A percentile compares a stretch with the other conserved stretches of the same genome.
phyloP scores from a whole-genome alignment of 2,888 invertebrate genomes.

The Timandra comae region DNA sequence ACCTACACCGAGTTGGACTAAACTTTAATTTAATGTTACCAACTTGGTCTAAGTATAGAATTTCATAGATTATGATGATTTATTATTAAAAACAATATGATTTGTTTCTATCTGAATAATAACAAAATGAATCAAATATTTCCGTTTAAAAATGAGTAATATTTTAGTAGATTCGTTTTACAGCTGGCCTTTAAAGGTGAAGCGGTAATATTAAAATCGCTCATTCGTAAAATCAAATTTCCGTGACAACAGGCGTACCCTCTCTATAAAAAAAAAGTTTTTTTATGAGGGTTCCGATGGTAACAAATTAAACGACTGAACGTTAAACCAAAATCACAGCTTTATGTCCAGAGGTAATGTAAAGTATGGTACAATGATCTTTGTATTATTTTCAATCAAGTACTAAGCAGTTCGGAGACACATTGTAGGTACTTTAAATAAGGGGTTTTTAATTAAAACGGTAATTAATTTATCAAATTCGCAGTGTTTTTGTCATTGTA shows the following conservation, averaged over 20 bases:
- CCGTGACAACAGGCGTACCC: conserved; percentile 43
- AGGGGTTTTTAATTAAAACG: too few relatives aligned
- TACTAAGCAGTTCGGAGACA: too few relatives aligned
- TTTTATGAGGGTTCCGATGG: conserved; percentile 30
- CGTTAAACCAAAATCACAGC: conserved; percentile 22
- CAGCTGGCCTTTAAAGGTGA: conserved; percentile 19
- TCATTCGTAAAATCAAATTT: conserved; percentile 55
- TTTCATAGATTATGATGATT: too few relatives aligned
- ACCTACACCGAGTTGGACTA: too few relatives aligned
- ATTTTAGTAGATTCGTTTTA: conserved; percentile 1
- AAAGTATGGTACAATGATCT: neutral
- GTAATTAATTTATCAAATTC: too few relatives aligned
- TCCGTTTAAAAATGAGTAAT: neutral
- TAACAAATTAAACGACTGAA: conserved; percentile 30
- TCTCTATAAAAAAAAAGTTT: conserved; percentile 35
- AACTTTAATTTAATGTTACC: too few relatives aligned
- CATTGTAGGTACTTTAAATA: too few relatives aligned
- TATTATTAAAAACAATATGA: too few relatives aligned
- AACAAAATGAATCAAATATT: neutral
- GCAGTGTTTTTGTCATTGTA: too few relatives aligned
- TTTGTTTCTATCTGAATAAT: too few relatives aligned
- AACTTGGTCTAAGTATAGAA: too few relatives aligned
- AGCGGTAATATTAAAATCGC: conserved; percentile 37
- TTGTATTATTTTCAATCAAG: too few relatives aligned
- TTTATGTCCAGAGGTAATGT: conserved; percentile 8